Conservation (phyloP, 2,797 vertebrate genomes). For the Mormyrus proboscirostris region DNA sequence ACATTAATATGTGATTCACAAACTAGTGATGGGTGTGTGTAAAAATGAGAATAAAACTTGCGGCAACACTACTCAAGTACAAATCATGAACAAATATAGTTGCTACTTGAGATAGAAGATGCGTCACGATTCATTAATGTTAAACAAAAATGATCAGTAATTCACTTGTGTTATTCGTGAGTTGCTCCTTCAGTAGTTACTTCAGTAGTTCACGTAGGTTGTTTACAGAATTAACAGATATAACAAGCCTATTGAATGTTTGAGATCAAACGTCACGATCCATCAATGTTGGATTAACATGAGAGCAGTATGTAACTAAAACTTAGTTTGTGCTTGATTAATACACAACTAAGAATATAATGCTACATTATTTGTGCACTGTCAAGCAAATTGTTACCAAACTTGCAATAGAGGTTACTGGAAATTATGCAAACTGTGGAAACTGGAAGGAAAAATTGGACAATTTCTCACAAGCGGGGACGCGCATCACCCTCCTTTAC, state of each 20-base stretch:
- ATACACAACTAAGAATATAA: not conserved
- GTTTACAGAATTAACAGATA: not conserved
- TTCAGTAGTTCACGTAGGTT: not conserved
- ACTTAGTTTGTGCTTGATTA: not conserved
- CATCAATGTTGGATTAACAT: not conserved
- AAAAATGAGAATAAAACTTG: not conserved
- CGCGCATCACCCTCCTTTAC: too few relatives aligned
- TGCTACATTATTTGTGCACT: not conserved
- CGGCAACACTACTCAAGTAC: not conserved
- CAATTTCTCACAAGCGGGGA: too few relatives aligned
- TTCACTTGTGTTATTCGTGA: not conserved
- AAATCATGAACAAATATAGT: too few relatives aligned
- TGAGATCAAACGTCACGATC: not conserved
- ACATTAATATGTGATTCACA: not conserved
- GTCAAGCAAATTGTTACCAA: not conserved
- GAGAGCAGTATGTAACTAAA: not conserved
- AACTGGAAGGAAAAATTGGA: too few relatives aligned
- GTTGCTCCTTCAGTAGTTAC: not conserved
- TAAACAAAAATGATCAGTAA: not conserved
- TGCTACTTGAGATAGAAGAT: not conserved
- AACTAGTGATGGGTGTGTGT: not conserved
- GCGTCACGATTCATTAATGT: not conserved
- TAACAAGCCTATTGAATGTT: not conserved
- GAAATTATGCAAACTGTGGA: not conserved
- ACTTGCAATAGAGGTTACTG: not conserved